Conservation (phyloP, 2,113 vertebrate genomes). For the Canis aureus region DNA sequence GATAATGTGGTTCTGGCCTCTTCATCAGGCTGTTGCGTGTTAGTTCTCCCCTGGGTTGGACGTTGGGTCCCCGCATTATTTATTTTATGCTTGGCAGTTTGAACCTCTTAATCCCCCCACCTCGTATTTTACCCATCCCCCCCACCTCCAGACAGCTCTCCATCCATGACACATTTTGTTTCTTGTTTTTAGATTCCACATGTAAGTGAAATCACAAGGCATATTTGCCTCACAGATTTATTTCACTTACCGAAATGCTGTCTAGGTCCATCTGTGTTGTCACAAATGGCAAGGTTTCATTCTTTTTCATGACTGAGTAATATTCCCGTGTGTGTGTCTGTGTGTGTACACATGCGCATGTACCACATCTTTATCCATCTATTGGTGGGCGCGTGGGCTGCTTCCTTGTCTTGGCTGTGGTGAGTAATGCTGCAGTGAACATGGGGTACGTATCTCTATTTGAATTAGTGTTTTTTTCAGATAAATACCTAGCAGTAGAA, state of each 20-base stretch:
- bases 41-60: not conserved
- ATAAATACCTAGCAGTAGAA: not conserved
- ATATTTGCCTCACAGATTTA: not conserved
- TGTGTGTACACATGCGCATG: not conserved
- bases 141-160: not conserved
- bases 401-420: not conserved
- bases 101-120: not conserved
- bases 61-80: not conserved
- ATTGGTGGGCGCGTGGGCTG: not conserved
- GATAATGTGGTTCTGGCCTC: not conserved
- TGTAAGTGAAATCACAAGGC: not conserved
- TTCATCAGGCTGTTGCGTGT: no score
- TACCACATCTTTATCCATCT: not conserved
- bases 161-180: not conserved
- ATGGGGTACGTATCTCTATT: not conserved
- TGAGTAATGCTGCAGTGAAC: not conserved
- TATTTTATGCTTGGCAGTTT: no score
- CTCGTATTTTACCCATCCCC: not conserved
- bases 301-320: not conserved
- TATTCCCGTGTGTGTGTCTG: not conserved
- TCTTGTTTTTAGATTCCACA: not conserved
- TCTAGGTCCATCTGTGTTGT: not conserved
- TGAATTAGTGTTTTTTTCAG: not conserved
- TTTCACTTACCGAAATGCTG: not conserved
- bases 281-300: not conserved